A percentile compares a stretch with the other conserved stretches of the same genome.
phyloP scores from a whole-genome alignment of 2,888 invertebrate species.

The Poecilus cupreus region DNA sequence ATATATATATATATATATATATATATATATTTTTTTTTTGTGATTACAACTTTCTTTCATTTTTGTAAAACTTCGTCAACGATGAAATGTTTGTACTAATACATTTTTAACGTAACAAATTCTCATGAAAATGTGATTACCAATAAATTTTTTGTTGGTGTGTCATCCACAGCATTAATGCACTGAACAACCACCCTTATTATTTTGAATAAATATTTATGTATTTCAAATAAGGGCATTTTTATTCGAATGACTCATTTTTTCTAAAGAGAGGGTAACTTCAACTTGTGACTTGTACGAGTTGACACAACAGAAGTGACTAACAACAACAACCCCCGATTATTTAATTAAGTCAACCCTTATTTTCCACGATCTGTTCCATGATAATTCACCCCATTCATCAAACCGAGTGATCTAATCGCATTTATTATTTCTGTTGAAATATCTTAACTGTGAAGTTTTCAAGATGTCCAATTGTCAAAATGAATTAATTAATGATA shows the following conservation, averaged over 20 bases:
- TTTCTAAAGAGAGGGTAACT: not conserved
- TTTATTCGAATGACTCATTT: not conserved
- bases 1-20: no score
- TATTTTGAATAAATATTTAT: slow-evolving; percentile 17
- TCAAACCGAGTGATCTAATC: not conserved
- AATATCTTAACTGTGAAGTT: not conserved
- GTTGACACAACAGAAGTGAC: slow-evolving; percentile 29
- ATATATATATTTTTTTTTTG: no score
- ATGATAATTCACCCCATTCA: slow-evolving; percentile 1
- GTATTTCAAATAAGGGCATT: not conserved
- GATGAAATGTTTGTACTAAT: no score
- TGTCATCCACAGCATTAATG: no score
- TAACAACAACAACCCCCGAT: slow-evolving; percentile 27
- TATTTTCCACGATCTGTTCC: slow-evolving; percentile 30
- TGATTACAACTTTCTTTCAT: no score
- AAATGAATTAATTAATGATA: not conserved
- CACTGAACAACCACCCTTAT: not conserved
- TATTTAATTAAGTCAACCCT: slow-evolving; percentile 28
- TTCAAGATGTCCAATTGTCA: not conserved
- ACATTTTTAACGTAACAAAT: no score
- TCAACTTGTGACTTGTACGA: slow-evolving; percentile 1
- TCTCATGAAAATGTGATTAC: not conserved
- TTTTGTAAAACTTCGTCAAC: no score
- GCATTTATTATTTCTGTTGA: not conserved
- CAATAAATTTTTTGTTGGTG: not conserved